Base-by-base conservation (phyloP, 2,113 vertebrate genomes). In the Puntigrus tetrazona region DNA sequence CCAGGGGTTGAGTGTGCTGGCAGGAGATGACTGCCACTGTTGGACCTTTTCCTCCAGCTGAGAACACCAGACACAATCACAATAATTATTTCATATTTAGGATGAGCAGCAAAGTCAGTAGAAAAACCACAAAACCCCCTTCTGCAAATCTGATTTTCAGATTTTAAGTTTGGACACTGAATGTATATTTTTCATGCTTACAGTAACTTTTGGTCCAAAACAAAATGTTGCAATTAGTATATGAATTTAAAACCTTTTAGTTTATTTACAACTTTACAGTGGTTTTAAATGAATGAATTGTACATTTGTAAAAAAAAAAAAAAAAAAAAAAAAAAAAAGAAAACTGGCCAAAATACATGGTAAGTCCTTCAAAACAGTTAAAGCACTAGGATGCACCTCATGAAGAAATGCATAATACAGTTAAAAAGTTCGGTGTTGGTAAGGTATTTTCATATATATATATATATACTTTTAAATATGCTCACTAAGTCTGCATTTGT, bases 21-120 rank as follows among this genome's bases (percentile, higher is more conserved):
- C 96, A 31, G 98, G 96, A 85, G 96, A 97, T 0, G 93, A 92
- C 76, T 99, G 97, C 97, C 97, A 99, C 20, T 96, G 94, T 1
- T 97, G 94, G 77, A 99, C 94, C 80, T 96, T 98, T 84, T 99
- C 98, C 91, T 99, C 98, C 67, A 99, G 89, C 98, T 99, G 88
- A 38, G 73, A 7, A 84, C 63, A 34, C 85, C 4, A 84, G 55
- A 29, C 10, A 9, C 43, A 69, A 69, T n/a, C 78, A 79, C 36
- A 14, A 55, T 0, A 22, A 0, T 29, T 14, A 29, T 31, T 47
- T 27, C 25, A 45, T 27, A 25, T 50, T 75, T 27, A 31, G 72
- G 7, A 10, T 75, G 18, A 9, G 38, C 20, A 70, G 18, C 1
- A 20, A 36, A 6, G 5, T 14, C 65, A 36, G 4, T 69, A n/a